Conservation (phyloP, 1,140 invertebrate species). For the Drosophila sproati region DNA sequence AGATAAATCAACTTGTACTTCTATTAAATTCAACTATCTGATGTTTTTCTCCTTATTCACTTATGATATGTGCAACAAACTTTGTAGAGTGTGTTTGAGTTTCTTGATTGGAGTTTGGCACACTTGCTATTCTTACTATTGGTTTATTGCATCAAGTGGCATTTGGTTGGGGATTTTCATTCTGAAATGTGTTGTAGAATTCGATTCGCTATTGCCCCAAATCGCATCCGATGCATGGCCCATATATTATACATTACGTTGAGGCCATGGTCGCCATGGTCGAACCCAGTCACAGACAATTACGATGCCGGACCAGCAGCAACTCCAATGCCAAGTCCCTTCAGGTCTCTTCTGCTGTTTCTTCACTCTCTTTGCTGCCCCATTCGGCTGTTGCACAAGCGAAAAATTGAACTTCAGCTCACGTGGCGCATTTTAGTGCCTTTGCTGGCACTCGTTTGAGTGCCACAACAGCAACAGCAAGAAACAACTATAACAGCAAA, state of each 20-base stretch:
- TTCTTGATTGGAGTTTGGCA: neutral
- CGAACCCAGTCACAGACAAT: conserved; percentile 71
- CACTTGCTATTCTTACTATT: conserved; percentile 48
- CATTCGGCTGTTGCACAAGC: neutral
- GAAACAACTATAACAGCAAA: conserved; percentile 7
- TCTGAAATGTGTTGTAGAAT: conserved; percentile 73
- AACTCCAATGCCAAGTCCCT: conserved; percentile 15
- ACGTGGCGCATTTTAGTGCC: conserved; percentile 79
- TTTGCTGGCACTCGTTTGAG: conserved; percentile 35
- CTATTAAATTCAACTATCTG: neutral
- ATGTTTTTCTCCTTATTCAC: neutral
- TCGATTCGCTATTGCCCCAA: conserved; percentile 63
- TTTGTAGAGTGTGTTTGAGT: conserved; percentile 19
- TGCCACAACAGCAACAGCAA: conserved; percentile 26
- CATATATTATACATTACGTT: conserved; percentile 79
- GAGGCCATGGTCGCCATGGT: conserved; percentile 43
- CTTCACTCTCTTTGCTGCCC: neutral
- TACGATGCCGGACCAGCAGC: conserved; percentile 62
- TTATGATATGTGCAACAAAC: neutral
- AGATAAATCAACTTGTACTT: neutral
- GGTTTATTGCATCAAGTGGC: conserved; percentile 83
- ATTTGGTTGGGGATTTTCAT: conserved; percentile 80
- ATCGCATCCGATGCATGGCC: conserved; percentile 70
- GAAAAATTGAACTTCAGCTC: conserved; percentile 77
- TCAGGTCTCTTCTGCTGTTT: conserved; percentile 6